Conservation (phyloP, 2,797 vertebrate species). For the Austrolebias charrua region DNA sequence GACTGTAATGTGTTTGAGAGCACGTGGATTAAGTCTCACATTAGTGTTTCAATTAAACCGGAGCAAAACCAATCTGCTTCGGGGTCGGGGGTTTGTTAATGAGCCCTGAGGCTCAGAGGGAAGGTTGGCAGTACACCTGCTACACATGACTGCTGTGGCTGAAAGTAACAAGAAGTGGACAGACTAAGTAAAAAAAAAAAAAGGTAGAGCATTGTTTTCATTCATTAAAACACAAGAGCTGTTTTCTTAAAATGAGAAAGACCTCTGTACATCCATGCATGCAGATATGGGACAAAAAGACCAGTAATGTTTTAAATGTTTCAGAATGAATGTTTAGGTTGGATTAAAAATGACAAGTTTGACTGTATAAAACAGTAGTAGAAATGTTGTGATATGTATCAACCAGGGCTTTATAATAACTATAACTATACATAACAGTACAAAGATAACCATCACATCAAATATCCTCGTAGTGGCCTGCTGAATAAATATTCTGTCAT, state of each 20-base stretch:
- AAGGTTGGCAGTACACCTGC: constrained; percentile 23
- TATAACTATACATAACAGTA: no score
- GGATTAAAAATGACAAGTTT: constrained; percentile 9
- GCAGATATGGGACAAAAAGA: not conserved
- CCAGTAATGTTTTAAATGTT: no score
- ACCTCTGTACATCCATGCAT: not conserved
- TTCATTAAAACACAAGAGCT: constrained; percentile 10
- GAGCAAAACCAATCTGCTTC: constrained; percentile 4
- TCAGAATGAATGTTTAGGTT: not conserved
- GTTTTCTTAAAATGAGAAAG: not conserved
- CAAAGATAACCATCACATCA: not conserved
- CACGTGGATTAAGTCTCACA: constrained; percentile 8
- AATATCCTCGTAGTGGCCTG: not conserved
- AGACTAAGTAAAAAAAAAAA: constrained; percentile 3
- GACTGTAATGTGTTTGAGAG: constrained; percentile 18
- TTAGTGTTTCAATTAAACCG: constrained; percentile 9
- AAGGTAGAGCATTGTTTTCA: no score
- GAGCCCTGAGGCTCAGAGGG: constrained; percentile 10
- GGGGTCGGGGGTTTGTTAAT: constrained; percentile 23
- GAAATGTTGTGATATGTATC: constrained; percentile 4
- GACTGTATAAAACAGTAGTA: constrained; percentile 21
- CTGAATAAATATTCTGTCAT: constrained; percentile 5
- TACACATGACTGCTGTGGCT: constrained; percentile 10
- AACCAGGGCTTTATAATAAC: not conserved
- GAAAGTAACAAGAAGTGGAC: constrained; percentile 43